Conservation (phyloP, 1,140 invertebrate species). For the Samia ricini region DNA sequence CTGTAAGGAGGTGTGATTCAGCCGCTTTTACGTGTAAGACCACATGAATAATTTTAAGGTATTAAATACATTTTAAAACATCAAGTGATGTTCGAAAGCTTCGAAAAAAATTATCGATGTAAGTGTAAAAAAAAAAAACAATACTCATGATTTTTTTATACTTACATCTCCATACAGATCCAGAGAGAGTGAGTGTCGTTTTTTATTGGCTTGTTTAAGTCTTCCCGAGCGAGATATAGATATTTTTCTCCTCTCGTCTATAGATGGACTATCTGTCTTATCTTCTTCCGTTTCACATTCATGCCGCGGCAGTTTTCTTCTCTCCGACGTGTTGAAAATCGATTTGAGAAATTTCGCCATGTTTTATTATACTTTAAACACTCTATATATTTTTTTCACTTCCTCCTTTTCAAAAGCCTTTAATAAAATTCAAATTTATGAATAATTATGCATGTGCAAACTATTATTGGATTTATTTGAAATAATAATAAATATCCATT, state of each 20-base stretch:
- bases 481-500: too few species aligned
- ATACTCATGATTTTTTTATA: neutral
- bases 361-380: neutral
- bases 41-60: too few species aligned
- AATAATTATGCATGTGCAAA: too few species aligned
- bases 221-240: constrained; percentile 72
- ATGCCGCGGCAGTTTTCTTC: constrained; percentile 39
- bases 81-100: too few species aligned
- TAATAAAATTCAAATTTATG: too few species aligned
- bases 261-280: constrained; percentile 36
- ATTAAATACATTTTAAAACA: too few species aligned
- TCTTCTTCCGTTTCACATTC: constrained; percentile 42
- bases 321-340: constrained; percentile 54
- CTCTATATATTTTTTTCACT: neutral
- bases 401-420: neutral
- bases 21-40: too few species aligned
- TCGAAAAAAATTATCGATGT: too few species aligned
- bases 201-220: constrained; percentile 67
- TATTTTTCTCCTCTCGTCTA: constrained; percentile 58
- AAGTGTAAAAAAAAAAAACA: neutral
- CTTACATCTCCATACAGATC: constrained; percentile 71
- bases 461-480: too few species aligned
- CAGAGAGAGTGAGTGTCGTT: constrained; percentile 54
- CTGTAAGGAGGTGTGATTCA: too few species aligned
- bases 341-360: constrained; percentile 76